A percentile compares a stretch with the other conserved stretches of the same genome.
Evolutionary conservation across 2,113 vertebrate genomes (phyloP).

Genomic region (Cichladusa arquata): DNA sequence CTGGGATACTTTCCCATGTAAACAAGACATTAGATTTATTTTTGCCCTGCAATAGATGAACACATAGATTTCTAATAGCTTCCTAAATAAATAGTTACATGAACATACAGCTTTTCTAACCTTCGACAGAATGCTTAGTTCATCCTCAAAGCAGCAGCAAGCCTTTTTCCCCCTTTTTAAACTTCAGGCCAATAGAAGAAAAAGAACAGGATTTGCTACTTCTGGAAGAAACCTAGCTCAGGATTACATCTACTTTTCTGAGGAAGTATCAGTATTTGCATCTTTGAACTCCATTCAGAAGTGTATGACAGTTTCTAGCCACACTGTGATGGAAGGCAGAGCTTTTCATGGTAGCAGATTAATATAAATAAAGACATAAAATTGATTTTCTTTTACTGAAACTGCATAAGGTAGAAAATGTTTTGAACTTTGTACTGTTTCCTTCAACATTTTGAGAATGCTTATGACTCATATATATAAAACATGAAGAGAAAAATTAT

Average conservation of each 20-base stretch:
- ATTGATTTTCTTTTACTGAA: not conserved
- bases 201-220: not conserved
- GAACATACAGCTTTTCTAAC: not conserved
- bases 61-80: not conserved
- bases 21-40: not conserved
- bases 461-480: not conserved
- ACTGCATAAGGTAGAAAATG: not conserved
- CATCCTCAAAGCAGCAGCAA: not conserved
- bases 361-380: not conserved
- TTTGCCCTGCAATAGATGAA: not conserved
- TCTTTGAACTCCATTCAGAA: not conserved
- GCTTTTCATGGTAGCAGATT: not conserved
- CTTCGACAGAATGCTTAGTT: not conserved
- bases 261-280: not conserved
- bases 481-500: not conserved
- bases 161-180: accelerated
- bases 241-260: not conserved
- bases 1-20: not conserved
- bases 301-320: not conserved
- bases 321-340: not conserved
- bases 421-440: not conserved
- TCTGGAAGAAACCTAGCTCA: not conserved
- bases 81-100: not conserved
- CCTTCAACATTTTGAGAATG: not conserved
- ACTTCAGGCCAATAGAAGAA: not conserved